phyloP scores from a whole-genome alignment of 1,140 invertebrate species.

The Daktulosphaira vitifoliae region DNA sequence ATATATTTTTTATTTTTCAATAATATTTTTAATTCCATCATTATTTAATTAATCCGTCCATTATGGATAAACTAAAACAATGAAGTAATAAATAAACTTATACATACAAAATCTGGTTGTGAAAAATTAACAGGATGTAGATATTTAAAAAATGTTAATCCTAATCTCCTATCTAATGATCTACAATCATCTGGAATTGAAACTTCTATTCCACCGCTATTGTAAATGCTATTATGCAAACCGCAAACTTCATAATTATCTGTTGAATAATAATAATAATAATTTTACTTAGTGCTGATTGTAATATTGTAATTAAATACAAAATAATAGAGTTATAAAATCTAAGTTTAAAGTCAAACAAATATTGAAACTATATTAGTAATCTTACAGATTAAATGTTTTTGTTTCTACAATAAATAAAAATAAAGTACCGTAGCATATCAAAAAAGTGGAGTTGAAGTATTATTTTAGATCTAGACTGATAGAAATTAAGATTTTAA shows the following conservation, averaged over 20 bases:
- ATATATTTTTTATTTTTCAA: constrained; percentile 38
- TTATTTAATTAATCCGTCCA: too few species aligned
- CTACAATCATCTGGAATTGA: constrained; percentile 67
- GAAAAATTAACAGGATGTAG: constrained; percentile 72
- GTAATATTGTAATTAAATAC: too few species aligned
- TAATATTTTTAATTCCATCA: too few species aligned
- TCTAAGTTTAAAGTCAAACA: constrained; percentile 37
- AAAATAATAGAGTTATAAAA: neutral
- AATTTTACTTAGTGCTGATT: too few species aligned
- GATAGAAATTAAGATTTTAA: too few species aligned
- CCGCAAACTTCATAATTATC: constrained; percentile 75
- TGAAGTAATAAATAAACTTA: constrained; percentile 23
- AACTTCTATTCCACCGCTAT: constrained; percentile 58
- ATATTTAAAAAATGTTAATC: constrained; percentile 80
- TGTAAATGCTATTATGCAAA: constrained; percentile 46
- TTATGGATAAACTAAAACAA: neutral
- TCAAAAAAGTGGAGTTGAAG: too few species aligned
- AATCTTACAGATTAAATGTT: too few species aligned
- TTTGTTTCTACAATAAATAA: too few species aligned
- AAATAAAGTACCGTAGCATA: constrained; percentile 37
- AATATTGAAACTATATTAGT: neutral
- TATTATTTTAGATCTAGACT: too few species aligned
- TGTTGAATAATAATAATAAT: constrained; percentile 39
- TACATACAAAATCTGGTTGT: constrained; percentile 62
- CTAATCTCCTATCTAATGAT: constrained; percentile 68